Evolutionary conservation across 2,888 invertebrate genomes (phyloP), one percentile per base, ranked within the genome.

Genomic region (Hololepta plana): DNA sequence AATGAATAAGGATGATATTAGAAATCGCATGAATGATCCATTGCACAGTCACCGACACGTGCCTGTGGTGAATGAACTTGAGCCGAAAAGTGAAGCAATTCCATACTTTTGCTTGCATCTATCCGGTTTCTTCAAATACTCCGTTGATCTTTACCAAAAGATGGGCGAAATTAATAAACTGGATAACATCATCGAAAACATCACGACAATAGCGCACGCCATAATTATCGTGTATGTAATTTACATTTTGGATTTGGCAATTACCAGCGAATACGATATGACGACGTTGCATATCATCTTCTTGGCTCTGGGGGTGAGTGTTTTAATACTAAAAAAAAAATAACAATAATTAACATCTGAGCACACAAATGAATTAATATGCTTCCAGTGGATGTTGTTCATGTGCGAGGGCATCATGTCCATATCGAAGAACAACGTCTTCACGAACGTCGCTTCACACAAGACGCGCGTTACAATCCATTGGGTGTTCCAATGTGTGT

Each of bases 401-500:
- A 29, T 36, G 32, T 26, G 31, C 3, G 31, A 36, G 22, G 34
- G 31, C 5, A 33, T 36, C 24, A 16, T 36, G 20, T 20, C 24
- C 4, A 22, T 32, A 13, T 24, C 32, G 3, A 20, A 23, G 7
- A 31, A 34, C 10, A 34, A 33, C 25, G 23, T 32, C 15, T 11
- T 36, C 3, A 32, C 29, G 3, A 23, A 20, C 20, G 28, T n/a
- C 5, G 15, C 30, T 11, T 28, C 32, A 5, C 22, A 19, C 6
- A 24, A 27, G 11, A 23, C 27, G 21, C 27, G 29, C 22, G 20
- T 33, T 10, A 25, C 24, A 8, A 12, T 31, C 9, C 36, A 36
- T 25, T 34, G 36, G 34, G n/a, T n/a, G n/a, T n/a, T n/a, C n/a
- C n/a, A n/a, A n/a, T n/a, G n/a, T n/a, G n/a, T n/a, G n/a, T n/a